Conservation (phyloP, 2,888 invertebrate genomes). For the Ichneumoninae sp. region DNA sequence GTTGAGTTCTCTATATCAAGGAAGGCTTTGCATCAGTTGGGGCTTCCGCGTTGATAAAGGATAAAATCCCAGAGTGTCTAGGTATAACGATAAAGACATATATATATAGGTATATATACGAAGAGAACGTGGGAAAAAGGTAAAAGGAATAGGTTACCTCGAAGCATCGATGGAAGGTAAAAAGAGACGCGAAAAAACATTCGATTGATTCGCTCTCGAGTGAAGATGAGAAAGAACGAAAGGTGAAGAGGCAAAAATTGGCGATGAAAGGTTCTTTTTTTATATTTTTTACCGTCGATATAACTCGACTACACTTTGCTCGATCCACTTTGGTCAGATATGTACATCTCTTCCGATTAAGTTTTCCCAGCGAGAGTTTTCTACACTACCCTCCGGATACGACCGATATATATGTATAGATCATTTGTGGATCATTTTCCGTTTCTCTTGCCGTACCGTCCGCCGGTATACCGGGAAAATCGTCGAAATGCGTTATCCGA, state of each 20-base stretch:
- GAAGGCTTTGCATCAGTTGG: not conserved
- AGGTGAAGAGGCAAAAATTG: constrained; percentile 50
- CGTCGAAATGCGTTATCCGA: constrained; percentile 1
- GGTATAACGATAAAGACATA: constrained; percentile 33
- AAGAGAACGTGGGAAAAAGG: constrained; percentile 8
- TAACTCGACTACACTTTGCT: constrained; percentile 52
- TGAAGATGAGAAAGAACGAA: constrained; percentile 44
- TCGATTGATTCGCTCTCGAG: constrained; percentile 53
- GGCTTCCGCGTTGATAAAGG: not conserved
- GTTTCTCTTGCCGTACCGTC: not conserved
- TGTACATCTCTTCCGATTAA: constrained; percentile 34
- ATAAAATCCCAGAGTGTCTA: constrained; percentile 19
- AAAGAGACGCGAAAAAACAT: constrained; percentile 18
- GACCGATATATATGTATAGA: not conserved
- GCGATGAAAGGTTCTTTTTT: constrained; percentile 50
- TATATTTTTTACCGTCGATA: constrained; percentile 25
- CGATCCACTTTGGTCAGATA: constrained; percentile 47
- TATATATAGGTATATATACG: not conserved
- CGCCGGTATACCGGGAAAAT: not conserved
- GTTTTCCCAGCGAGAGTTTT: constrained; percentile 8
- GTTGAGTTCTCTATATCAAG: constrained; percentile 5
- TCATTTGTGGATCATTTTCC: constrained; percentile 25
- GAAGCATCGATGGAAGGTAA: constrained; percentile 3
- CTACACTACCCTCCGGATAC: not conserved
- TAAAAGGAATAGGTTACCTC: constrained; percentile 9